Evolutionary conservation across 2,113 vertebrate genomes (phyloP).

Genomic region (Sylvia atricapilla): DNA sequence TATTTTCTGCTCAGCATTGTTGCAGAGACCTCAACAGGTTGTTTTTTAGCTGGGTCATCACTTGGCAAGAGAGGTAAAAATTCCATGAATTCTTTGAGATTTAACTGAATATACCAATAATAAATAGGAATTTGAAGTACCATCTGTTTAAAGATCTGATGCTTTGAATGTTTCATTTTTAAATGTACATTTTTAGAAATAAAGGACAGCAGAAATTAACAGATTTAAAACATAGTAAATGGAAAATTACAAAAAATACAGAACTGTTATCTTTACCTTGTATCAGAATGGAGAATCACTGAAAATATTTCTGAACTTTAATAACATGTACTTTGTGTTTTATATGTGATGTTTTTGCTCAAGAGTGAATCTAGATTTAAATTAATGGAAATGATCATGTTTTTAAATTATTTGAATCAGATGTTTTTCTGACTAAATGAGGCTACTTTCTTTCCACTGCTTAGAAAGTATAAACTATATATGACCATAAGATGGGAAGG

Average conservation of each 20-base stretch:
- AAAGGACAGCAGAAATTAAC: background rate
- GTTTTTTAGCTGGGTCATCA: conserved; percentile 91
- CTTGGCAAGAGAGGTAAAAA: conserved; percentile 93
- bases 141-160: background rate
- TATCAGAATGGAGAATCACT: background rate
- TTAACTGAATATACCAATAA: background rate
- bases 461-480: background rate
- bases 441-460: background rate
- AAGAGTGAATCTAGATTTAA: background rate
- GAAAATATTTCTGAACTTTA: background rate
- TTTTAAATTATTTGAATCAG: background rate
- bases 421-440: background rate
- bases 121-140: background rate
- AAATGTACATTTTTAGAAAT: background rate
- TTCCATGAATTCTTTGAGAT: background rate
- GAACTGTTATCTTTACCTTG: background rate
- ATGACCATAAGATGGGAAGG: background rate
- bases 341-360: background rate
- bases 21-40: conserved; percentile 93
- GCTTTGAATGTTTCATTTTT: background rate
- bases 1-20: conserved; percentile 74
- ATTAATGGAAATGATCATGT: background rate
- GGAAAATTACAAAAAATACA: background rate
- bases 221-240: background rate
- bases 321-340: background rate